A percentile compares a stretch with the other conserved stretches of the same genome.
phyloP scores from a whole-genome alignment of 2,888 invertebrate species.

The Adelphocoris suturalis region DNA sequence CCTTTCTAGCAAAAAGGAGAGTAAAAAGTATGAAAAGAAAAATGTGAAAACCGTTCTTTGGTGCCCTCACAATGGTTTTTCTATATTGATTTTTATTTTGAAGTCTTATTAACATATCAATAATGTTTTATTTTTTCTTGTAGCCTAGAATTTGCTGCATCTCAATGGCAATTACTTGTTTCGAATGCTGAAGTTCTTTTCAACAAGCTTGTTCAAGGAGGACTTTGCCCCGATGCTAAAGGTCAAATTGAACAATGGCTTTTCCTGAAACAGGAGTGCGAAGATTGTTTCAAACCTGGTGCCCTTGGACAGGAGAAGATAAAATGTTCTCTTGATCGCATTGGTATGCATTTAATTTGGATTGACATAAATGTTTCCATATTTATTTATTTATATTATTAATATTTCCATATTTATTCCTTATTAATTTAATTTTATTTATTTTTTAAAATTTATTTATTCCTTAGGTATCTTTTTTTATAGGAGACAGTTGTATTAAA shows the following conservation, averaged over 20 bases:
- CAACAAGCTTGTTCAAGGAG: constrained; percentile 86
- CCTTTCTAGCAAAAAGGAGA: too few species aligned
- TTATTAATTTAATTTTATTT: too few species aligned
- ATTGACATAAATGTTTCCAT: background rate
- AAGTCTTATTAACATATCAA: too few species aligned
- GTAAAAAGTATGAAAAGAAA: too few species aligned
- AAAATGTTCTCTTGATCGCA: constrained; percentile 81
- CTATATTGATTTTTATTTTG: too few species aligned
- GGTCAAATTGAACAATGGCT: constrained; percentile 91
- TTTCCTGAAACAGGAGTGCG: constrained; percentile 91
- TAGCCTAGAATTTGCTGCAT: constrained; percentile 89
- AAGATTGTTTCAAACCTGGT: constrained; percentile 87
- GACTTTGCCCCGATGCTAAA: constrained; percentile 84
- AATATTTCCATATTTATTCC: too few species aligned
- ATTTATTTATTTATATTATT: background rate
- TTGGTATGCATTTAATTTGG: constrained; percentile 79
- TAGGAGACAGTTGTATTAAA: too few species aligned
- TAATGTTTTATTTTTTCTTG: constrained; percentile 79
- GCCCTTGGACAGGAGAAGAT: constrained; percentile 80
- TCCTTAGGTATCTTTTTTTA: too few species aligned
- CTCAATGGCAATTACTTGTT: constrained; percentile 90
- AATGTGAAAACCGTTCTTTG: too few species aligned
- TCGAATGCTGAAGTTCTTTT: constrained; percentile 92
- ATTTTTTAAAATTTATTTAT: background rate
- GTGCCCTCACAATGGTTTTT: too few species aligned